Percentiles rank a stretch among this genome's conserved stretches.
phyloP scores from a whole-genome alignment of 2,797 vertebrate genomes.

The Oreonectes daqikongensis region DNA sequence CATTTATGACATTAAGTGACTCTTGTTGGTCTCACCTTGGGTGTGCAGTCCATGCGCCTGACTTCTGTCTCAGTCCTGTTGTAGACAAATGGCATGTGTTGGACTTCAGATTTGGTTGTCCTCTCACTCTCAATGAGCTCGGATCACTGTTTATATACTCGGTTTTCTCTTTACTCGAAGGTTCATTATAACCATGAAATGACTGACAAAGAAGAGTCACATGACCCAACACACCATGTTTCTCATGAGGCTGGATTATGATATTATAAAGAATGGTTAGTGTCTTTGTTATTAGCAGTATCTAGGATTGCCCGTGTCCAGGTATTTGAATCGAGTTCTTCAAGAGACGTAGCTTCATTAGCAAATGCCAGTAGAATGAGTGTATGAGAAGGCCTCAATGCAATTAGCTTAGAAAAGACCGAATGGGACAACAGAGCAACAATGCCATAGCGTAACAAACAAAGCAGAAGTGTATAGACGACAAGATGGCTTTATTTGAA shows the following conservation, averaged over 20 bases:
- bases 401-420: constrained; percentile 36
- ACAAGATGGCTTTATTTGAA: constrained; percentile 45
- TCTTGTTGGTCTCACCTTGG: constrained; percentile 64
- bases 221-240: constrained; percentile 15
- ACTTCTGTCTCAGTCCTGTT: constrained; percentile 51
- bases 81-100: constrained; percentile 59
- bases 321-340: constrained; percentile 27
- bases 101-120: constrained; percentile 45
- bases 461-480: constrained; percentile 22
- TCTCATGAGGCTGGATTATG: constrained; percentile 53
- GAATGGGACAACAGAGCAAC: constrained; percentile 30
- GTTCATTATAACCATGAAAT: constrained; percentile 55
- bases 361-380: constrained; percentile 46
- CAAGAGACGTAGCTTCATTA: constrained; percentile 51
- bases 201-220: constrained; percentile 33
- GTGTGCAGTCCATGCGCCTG: constrained; percentile 53
- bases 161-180: background rate
- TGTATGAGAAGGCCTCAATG: constrained; percentile 2
- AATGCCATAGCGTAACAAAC: background rate
- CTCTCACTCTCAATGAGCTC: constrained; percentile 18
- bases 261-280: constrained; percentile 37
- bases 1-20: constrained; percentile 10
- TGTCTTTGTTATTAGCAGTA: constrained; percentile 64
- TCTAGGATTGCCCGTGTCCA: constrained; percentile 47
- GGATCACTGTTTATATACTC: constrained; percentile 63